Base-by-base conservation (phyloP, 2,888 invertebrate species). In the Microctonus hyperodae region DNA sequence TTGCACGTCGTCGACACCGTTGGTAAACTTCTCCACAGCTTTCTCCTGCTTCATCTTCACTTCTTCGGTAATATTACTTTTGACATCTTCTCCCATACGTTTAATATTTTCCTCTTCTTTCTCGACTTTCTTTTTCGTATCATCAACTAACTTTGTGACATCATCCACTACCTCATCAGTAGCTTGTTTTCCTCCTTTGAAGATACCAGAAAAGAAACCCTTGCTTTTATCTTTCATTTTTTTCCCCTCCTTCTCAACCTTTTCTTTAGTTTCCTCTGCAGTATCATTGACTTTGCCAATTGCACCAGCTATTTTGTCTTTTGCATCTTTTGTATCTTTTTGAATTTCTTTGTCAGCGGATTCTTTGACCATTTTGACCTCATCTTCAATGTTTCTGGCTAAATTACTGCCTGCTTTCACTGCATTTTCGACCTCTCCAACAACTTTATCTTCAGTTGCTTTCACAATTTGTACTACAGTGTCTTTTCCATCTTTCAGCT, bases 101-200 rank as follows among this genome's bases (percentile, higher is more conserved):
- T 69, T 69, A 5, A 71, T 40, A 23, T 64, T 51, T 23, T 70
- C 64, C 40, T 69, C 69, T 31, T 72, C 70, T 69, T 72, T 58
- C 1, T 71, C 67, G 16, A 67, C 59, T 13, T 76, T 73, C 62
- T 68, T 83, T 63, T 85, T 84, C 0, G 86, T 84, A 71, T 87
- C 77, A 71, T 86, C 86, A 7, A 87, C 79, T 0, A 87, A 86
- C 11, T 86, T 85, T 84, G 78, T 85, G 0, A 72, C 72, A 1
- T 77, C 78, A 0, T 74, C 73, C 0, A 71, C 57, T 6, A 68
- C 73, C n/a, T 78, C 77, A 33, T 72, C 72, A 6, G 72, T 70
- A 4, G 72, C 56, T 48, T 73, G 70, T 57, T 76, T 75, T 0
- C 67, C 70, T 10, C 73, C 73, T 28, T 74, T 74, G 44, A 76